A percentile compares a stretch with the other conserved stretches of the same genome.
Conservation (phyloP, 2,113 vertebrate species). For the Phylloscopus trochiloides region DNA sequence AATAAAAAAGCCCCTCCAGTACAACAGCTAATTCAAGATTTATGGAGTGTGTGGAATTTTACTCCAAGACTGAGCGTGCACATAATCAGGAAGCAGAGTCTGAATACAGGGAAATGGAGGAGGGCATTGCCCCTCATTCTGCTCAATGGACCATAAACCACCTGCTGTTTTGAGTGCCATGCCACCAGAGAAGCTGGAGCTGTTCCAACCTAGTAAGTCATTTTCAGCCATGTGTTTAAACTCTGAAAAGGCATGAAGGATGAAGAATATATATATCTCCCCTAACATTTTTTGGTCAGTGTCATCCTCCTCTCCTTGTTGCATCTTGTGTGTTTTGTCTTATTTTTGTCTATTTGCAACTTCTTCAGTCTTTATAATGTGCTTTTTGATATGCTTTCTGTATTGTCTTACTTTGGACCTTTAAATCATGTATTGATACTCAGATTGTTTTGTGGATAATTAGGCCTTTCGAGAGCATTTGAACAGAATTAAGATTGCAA, state of each 20-base stretch:
- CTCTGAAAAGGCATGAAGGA: background rate
- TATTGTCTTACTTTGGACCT: background rate
- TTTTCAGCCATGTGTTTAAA: background rate
- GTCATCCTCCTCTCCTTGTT: background rate
- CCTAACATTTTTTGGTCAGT: background rate
- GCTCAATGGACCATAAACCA: background rate
- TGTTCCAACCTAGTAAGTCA: background rate
- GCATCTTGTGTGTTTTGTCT: background rate
- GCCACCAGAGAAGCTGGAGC: background rate
- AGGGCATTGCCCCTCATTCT: background rate
- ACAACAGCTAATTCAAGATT: conserved; percentile 42
- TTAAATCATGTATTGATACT: background rate
- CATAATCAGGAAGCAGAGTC: background rate
- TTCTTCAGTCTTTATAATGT: background rate
- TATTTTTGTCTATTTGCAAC: background rate
- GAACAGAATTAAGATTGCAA: background rate
- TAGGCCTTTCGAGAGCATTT: background rate
- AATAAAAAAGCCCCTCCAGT: conserved; percentile 1
- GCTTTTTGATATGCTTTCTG: background rate
- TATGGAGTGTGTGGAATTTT: conserved; percentile 25
- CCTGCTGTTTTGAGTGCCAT: background rate
- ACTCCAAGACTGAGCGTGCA: background rate
- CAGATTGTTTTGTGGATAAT: background rate
- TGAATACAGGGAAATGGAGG: background rate
- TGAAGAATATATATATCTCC: background rate